Percentiles rank a stretch among this genome's conserved stretches.
Conservation (phyloP, 1,140 invertebrate genomes). For the Neocloeon triangulifer region DNA sequence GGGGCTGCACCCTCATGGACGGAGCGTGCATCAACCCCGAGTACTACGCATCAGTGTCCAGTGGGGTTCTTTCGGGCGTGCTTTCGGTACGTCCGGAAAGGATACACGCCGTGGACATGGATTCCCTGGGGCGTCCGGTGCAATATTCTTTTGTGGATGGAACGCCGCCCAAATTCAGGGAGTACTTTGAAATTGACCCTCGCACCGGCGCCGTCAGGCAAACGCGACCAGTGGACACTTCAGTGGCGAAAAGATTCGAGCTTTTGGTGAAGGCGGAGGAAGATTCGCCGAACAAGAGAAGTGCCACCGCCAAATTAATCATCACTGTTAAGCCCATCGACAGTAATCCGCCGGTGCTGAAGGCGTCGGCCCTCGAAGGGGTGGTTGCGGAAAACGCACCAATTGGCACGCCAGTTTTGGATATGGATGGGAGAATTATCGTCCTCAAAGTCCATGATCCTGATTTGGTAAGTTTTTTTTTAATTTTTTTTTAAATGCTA, state of each 20-base stretch:
- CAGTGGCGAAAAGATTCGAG: conserved; percentile 43
- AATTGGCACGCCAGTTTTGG: conserved; percentile 55
- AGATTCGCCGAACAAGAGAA: conserved; percentile 45
- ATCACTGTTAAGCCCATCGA: conserved; percentile 66
- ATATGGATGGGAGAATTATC: conserved; percentile 37
- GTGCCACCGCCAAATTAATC: conserved; percentile 55
- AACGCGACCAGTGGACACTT: conserved; percentile 52
- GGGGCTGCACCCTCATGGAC: conserved; percentile 51
- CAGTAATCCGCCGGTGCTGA: conserved; percentile 56
- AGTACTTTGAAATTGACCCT: conserved; percentile 66
- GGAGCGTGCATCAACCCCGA: conserved; percentile 64
- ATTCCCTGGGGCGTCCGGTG: conserved; percentile 59
- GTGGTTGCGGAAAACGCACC: conserved; percentile 68
- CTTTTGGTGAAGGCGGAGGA: conserved; percentile 67
- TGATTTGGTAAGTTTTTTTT: conserved; percentile 40
- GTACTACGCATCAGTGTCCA: conserved; percentile 48
- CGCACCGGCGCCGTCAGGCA: conserved; percentile 58
- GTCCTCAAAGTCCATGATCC: conserved; percentile 50
- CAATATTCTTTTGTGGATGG: conserved; percentile 62
- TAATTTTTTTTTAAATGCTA: conserved; percentile 4
- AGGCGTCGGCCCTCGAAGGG: conserved; percentile 44
- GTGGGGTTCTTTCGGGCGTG: conserved; percentile 55
- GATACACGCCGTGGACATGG: conserved; percentile 71
- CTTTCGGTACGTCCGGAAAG: conserved; percentile 65
- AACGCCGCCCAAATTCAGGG: conserved; percentile 42